Evolutionary conservation across 2,888 invertebrate genomes (phyloP), one percentile per base, ranked within the genome.

Genomic region (Tromatobia lineatoria): DNA sequence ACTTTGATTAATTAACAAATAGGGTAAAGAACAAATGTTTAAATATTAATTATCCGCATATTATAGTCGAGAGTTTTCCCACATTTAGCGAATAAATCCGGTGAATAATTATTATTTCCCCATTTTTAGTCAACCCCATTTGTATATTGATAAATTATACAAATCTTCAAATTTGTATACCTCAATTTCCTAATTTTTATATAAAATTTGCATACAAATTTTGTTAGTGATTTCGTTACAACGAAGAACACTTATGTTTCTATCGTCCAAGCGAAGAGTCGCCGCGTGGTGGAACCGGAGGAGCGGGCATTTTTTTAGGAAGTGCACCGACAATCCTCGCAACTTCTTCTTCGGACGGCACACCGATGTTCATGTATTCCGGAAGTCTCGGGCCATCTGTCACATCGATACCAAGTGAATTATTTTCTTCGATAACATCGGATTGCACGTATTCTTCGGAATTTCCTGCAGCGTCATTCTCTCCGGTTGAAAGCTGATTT

Each of bases 211-310:
- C n/a, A n/a, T n/a, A n/a, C n/a, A n/a, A n/a, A n/a, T n/a, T n/a
- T n/a, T n/a, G n/a, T n/a, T n/a, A n/a, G n/a, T n/a, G n/a, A n/a
- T n/a, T n/a, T n/a, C n/a, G n/a, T n/a, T n/a, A n/a, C n/a, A n/a
- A n/a, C n/a, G n/a, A n/a, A n/a, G n/a, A n/a, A n/a, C n/a, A n/a
- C 38, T 38, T 38, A 47, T 50, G 10, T 42, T 11, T 85, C 69
- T 64, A 81, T 77, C 80, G 73, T 8, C 57, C 84, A 29, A 84
- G 80, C 10, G 80, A 80, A 7, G 84, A 84, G 54, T 88, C 88
- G 87, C 90, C 89, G 83, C 93, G 88, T 10, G 92, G 92, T 11
- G 93, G 93, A 29, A 92, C 91, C 8, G 93, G 93, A 2, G 93
- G 93, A 0, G 89, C 92, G 6, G 91, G 90, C 61, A 86, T 73